Percentiles rank a stretch among this genome's conserved stretches.
Evolutionary conservation across 2,113 vertebrate species (phyloP).

Genomic region (Chunga burmeisteri): DNA sequence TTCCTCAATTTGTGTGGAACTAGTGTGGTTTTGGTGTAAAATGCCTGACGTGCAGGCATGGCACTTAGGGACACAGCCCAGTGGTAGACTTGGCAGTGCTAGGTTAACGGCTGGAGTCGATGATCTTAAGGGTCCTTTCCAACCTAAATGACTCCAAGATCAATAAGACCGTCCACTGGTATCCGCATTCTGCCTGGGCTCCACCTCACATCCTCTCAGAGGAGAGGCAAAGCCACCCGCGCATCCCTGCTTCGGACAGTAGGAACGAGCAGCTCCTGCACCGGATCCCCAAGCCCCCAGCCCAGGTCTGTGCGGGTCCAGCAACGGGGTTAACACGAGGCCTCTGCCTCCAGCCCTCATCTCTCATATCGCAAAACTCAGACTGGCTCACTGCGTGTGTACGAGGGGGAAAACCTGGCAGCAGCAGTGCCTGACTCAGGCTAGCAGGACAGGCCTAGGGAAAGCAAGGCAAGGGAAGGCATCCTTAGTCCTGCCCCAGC

Average conservation of each 20-base stretch:
- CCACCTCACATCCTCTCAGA: neutral
- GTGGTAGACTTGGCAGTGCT: too few species aligned
- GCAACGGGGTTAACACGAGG: neutral
- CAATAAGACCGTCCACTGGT: too few species aligned
- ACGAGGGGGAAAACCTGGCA: neutral
- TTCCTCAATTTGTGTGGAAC: neutral
- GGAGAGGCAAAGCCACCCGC: neutral
- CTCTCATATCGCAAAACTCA: neutral
- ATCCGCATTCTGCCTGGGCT: neutral
- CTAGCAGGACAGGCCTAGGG: neutral
- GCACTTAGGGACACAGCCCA: too few species aligned
- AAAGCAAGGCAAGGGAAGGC: rapidly evolving
- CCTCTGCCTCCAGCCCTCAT: rapidly evolving
- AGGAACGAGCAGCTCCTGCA: rapidly evolving
- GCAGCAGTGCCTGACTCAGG: neutral
- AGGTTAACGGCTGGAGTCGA: too few species aligned
- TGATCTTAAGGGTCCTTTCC: too few species aligned
- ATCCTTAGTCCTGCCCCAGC: too few species aligned
- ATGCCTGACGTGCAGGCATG: too few species aligned
- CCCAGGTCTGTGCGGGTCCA: neutral
- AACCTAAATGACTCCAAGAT: too few species aligned
- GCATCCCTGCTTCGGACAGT: neutral
- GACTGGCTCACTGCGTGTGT: neutral
- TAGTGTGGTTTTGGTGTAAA: neutral
- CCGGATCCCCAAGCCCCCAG: neutral